Base-by-base conservation (phyloP, 2,888 invertebrate genomes). In the Sarcophaga caerulescens region DNA sequence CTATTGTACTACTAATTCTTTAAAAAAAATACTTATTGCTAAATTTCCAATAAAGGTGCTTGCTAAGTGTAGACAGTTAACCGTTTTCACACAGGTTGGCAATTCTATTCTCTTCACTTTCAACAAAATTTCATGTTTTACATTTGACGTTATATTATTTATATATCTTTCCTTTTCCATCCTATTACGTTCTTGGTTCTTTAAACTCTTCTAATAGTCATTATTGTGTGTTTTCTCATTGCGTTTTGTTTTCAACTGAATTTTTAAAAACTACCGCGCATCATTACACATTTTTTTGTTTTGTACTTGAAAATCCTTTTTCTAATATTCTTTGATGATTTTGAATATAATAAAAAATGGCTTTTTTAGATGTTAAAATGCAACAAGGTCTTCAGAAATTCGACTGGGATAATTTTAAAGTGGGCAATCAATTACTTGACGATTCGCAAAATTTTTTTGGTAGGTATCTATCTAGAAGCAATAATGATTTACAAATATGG, bases 361-460 rank as follows among this genome's bases (percentile, higher is more conserved):
- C 75, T 21, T 87, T 76, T 62, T 23, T 80, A 45, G 79, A 87
- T 73, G 35, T 70, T 11, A 84, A 87, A 70, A 65, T 79, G n/a
- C 69, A 57, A 1, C 69, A 63, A 63, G 45, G 17, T 10, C 62
- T 62, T 10, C 71, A 69, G 45, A 79, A 80, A 52, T 88, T 84
- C 17, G 89, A 93, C 81, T 92, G 93, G 93, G 91, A 92, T 81
- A 89, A 91, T 70, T 89, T 93, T 6, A 90, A 89, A 70, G 90
- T 92, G 6, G 92, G 92, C 5, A 89, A 90, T 79, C 89, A 87
- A 59, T 86, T 89, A 45, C 79, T 92, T 44, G 89, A 92, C 84
- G 90, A 91, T 83, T 92, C 92, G 0, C 89, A 91, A 68, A 89
- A 90, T 60, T 92, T 91, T 75, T 92, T 92, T 74, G 88, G 93